Evolutionary conservation across 2,888 invertebrate genomes (phyloP), one percentile per base, ranked within the genome.

Genomic region (Pegoplata infirma): DNA sequence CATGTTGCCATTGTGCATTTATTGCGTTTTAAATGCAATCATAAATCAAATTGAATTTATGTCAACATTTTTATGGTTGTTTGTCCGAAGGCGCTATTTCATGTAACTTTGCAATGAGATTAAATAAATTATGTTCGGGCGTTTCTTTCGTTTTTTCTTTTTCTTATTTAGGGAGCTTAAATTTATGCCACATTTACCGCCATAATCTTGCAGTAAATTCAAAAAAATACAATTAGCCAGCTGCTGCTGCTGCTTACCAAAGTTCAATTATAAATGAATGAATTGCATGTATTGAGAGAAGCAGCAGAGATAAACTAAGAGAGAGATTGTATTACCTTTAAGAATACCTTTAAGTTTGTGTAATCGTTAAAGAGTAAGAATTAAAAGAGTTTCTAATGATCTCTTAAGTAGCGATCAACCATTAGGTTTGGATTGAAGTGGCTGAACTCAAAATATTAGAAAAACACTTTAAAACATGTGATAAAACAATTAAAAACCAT

Each of bases 1-100:
- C 66, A 68, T 75, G 74, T 75, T 73, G 72, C 59, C n/a, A 64
- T 69, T 67, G 74, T 79, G 80, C 84, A 84, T 84, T 84, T 84
- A 85, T 85, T 84, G 84, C 85, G 83, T 84, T 85, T 85, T 85
- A 85, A 85, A 85, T 84, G 84, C 84, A 84, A 82, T 84, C 84
- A 85, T 85, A 84, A 85, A 85, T 85, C 85, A 85, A 84, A 83
- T 84, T 83, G 84, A 85, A 84, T 85, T 84, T 84, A 84, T 85
- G 85, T 85, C 85, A 85, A 85, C 84, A 84, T 84, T 85, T 79
- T 84, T 84, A 83, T 82, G 82, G 83, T 84, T 82, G 85, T 84
- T 84, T 85, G 84, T 84, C 84, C 82, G 82, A 84, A 84, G 85
- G 85, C 85, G 84, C 85, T 84, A 84, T 85, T 83, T 84, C 81